A percentile compares a stretch with the other conserved stretches of the same genome.
Conservation (phyloP, 2,797 vertebrate species). For the Naso thynnoides region DNA sequence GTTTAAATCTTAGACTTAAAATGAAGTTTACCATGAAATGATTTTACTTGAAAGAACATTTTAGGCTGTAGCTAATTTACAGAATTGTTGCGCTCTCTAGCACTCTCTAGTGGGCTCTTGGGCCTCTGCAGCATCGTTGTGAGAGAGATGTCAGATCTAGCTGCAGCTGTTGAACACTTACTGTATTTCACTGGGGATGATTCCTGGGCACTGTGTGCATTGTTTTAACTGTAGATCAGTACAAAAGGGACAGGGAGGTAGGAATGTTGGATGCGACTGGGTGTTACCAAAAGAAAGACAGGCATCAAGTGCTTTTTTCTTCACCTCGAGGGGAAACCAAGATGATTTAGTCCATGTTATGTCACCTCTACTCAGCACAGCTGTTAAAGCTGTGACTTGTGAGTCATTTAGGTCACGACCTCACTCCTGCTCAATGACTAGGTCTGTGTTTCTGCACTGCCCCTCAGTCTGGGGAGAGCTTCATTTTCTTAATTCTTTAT, state of each 20-base stretch:
- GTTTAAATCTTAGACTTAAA: conserved; percentile 29
- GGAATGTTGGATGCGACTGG: conserved; percentile 25
- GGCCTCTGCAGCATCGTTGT: conserved; percentile 19
- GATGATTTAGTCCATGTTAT: conserved; percentile 64
- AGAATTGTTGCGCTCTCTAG: conserved; percentile 41
- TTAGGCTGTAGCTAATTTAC: conserved; percentile 38
- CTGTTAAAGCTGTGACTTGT: conserved; percentile 61
- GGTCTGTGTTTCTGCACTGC: conserved; percentile 51
- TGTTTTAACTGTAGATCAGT: conserved; percentile 54
- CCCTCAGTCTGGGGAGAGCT: conserved; percentile 9
- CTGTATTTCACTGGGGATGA: conserved; percentile 35
- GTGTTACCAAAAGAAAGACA: conserved; percentile 43
- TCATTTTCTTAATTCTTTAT: conserved; percentile 17
- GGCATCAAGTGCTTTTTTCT: conserved; percentile 65
- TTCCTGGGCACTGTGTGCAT: conserved; percentile 26
- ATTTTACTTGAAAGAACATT: conserved; percentile 60
- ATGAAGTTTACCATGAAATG: conserved; percentile 49
- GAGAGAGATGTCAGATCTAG: conserved; percentile 13
- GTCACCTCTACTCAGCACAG: conserved; percentile 66
- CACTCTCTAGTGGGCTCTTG: conserved; percentile 50
- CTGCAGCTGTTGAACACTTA: conserved; percentile 59
- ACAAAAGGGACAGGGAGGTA: conserved; percentile 29
- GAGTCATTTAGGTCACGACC: conserved; percentile 71
- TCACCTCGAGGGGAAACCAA: conserved; percentile 54
- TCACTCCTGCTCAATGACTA: conserved; percentile 57